These are phyloP conservation scores for Saturnia pavonia DNA, from an alignment of 2,888 invertebrate genomes.

Conservation along the genomic window DNA sequence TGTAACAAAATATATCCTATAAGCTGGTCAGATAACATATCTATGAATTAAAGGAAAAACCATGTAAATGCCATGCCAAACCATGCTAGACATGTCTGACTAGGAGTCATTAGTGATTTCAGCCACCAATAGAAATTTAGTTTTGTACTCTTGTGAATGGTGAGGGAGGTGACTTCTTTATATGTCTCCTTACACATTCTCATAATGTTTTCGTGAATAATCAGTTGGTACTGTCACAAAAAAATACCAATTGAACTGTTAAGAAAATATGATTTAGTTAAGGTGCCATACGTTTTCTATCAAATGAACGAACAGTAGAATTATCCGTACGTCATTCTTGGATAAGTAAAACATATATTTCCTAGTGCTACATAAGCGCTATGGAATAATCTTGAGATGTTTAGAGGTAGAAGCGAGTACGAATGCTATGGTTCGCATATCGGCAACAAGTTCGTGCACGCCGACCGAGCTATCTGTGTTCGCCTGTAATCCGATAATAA, in stretches of 20 bases:
- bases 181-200: no score
- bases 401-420: constrained; percentile 29
- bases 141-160: no score
- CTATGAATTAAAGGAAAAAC: no score
- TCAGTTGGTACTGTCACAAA: not conserved
- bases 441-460: constrained; percentile 35
- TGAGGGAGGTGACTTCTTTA: no score
- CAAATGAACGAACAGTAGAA: constrained; percentile 16
- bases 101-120: no score
- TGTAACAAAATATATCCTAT: no score
- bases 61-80: no score
- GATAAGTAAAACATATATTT: constrained; percentile 18
- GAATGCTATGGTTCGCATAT: constrained; percentile 26
- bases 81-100: no score
- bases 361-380: constrained; percentile 25
- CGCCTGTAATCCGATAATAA: constrained; percentile 39
- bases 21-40: no score
- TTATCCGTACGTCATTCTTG: constrained; percentile 19
- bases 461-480: constrained; percentile 32
- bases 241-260: not conserved
- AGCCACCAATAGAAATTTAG: no score
- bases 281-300: not conserved
- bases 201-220: no score
- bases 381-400: constrained; percentile 35
- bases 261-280: not conserved